These are phyloP conservation scores for Trissonchulus latispiculum DNA, from an alignment of 2,888 invertebrate species.

Conservation along the genomic window DNA sequence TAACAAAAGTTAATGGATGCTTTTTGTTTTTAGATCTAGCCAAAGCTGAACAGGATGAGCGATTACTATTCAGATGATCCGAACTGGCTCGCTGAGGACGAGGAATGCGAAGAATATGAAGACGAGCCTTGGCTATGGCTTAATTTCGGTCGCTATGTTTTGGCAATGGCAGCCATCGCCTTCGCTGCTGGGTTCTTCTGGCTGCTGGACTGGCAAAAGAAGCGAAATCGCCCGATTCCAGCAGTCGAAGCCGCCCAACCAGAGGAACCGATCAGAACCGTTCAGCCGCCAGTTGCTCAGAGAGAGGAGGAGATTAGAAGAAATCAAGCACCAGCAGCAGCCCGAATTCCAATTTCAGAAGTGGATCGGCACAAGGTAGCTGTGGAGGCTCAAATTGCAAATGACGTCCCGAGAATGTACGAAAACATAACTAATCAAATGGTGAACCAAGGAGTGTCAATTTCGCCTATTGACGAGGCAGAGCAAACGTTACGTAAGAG, in stretches of 20 bases:
- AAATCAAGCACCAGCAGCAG: background rate
- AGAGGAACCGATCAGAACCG: background rate
- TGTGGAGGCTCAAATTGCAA: background rate
- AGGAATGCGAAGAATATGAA: background rate
- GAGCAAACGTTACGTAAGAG: background rate
- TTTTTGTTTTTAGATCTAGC: too few relatives aligned
- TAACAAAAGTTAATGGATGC: too few relatives aligned
- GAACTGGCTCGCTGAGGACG: background rate
- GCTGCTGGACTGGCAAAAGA: constrained; percentile 1
- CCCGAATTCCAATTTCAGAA: background rate
- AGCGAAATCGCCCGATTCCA: background rate
- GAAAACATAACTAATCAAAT: background rate
- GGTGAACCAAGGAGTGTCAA: background rate
- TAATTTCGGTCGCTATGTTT: background rate
- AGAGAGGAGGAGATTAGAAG: background rate
- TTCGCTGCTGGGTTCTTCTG: background rate
- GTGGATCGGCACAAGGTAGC: background rate
- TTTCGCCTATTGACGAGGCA: background rate
- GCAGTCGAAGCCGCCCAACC: background rate
- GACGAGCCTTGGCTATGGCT: background rate
- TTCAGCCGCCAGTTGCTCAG: background rate
- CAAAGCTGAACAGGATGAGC: too few relatives aligned
- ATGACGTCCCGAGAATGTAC: background rate
- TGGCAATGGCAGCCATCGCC: background rate
- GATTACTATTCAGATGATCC: background rate